Evolutionary conservation across 2,797 vertebrate genomes (phyloP).

Genomic region (Halcyon chelicuti): DNA sequence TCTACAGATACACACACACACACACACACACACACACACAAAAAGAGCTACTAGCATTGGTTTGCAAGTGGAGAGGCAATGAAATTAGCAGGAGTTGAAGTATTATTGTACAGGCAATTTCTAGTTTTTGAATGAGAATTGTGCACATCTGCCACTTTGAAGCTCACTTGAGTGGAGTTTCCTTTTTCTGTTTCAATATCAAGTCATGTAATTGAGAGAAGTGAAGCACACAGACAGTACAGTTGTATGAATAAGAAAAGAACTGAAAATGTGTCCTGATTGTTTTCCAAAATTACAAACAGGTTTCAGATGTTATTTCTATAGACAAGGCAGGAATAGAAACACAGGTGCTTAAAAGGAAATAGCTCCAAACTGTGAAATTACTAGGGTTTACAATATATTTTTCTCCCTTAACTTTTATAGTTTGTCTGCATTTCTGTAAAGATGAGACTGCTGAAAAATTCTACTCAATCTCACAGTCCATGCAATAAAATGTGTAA

Average conservation of each 20-base stretch:
- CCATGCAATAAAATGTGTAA: background rate
- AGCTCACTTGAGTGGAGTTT: slow-evolving; percentile 53
- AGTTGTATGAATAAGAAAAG: slow-evolving; percentile 66
- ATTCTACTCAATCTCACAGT: background rate
- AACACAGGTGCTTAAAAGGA: slow-evolving; percentile 37
- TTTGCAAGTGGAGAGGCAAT: slow-evolving; percentile 19
- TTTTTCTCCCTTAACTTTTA: slow-evolving; percentile 24
- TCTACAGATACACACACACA: background rate
- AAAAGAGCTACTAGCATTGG: background rate
- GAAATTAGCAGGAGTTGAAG: slow-evolving; percentile 23
- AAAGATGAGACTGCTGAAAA: slow-evolving; percentile 1
- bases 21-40: background rate
- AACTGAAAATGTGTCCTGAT: slow-evolving; percentile 59
- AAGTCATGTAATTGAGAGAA: slow-evolving; percentile 72
- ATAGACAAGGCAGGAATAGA: slow-evolving; percentile 35
- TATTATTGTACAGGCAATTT: slow-evolving; percentile 29
- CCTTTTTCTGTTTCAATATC: slow-evolving; percentile 44
- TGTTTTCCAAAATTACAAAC: slow-evolving; percentile 69
- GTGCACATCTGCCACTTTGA: slow-evolving; percentile 67
- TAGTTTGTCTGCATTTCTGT: background rate
- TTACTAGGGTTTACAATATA: background rate
- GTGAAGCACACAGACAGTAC: slow-evolving; percentile 34
- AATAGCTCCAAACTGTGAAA: slow-evolving; percentile 47
- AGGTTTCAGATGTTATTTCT: slow-evolving; percentile 70
- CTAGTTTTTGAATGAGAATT: slow-evolving; percentile 45